A percentile compares a stretch with the other conserved stretches of the same genome.
These are phyloP conservation scores for Cyprinodon diabolis DNA, from an alignment of 2,797 vertebrate genomes.

Conservation along the genomic window DNA sequence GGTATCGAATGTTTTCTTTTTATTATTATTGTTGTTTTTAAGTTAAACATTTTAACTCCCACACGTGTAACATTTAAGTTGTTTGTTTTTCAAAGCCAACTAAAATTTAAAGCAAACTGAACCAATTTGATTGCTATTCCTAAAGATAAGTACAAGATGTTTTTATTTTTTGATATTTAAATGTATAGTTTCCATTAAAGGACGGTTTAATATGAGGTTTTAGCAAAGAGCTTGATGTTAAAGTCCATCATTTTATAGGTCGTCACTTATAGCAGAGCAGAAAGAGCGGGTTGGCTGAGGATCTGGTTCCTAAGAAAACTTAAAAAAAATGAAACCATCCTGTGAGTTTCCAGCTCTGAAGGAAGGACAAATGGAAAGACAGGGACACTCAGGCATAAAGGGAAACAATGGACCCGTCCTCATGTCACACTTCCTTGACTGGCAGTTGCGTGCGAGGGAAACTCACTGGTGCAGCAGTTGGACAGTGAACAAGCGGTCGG, in stretches of 20 bases:
- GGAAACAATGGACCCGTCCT: slow-evolving; percentile 18
- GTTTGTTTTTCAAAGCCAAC: too few species aligned
- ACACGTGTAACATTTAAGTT: too few species aligned
- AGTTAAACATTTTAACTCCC: neutral
- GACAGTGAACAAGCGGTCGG: slow-evolving; percentile 27
- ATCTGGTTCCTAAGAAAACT: neutral
- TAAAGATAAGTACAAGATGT: too few species aligned
- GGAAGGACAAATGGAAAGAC: neutral
- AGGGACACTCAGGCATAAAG: neutral
- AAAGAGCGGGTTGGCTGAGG: neutral
- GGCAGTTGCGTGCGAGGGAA: slow-evolving; percentile 25
- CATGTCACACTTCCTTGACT: slow-evolving; percentile 19
- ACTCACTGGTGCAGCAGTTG: slow-evolving; percentile 20
- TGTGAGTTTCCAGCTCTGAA: neutral
- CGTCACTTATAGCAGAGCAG: slow-evolving; percentile 6
- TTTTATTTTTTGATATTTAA: too few species aligned
- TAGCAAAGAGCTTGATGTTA: neutral
- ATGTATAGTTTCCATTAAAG: neutral
- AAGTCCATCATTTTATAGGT: neutral
- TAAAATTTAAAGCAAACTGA: neutral
- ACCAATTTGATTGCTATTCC: neutral
- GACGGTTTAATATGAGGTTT: too few species aligned
- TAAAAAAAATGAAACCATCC: neutral
- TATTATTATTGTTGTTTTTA: neutral
- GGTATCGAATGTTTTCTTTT: too few species aligned